Percentiles rank a stretch among this genome's conserved stretches.
Evolutionary conservation across 2,113 vertebrate genomes (phyloP).

Genomic region (Salvelinus alpinus): DNA sequence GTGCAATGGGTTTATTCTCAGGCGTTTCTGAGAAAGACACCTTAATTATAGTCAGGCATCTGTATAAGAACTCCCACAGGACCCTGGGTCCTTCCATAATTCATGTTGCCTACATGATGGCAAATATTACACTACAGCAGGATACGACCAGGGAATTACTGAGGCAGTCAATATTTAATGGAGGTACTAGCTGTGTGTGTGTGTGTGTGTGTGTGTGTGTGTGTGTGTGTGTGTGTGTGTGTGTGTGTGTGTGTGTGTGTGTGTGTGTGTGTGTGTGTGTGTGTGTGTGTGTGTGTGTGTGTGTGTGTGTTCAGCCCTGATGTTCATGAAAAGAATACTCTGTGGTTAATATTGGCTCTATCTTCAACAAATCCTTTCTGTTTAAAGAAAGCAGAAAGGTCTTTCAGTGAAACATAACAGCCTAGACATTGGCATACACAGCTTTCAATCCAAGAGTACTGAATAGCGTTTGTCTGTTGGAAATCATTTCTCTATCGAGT

Average conservation of each 20-base stretch:
- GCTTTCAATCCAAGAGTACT: neutral
- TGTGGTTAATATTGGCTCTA: neutral
- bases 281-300: neutral
- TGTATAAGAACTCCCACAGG: conserved; percentile 15
- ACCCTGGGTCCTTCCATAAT: conserved; percentile 35
- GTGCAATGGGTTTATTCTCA: neutral
- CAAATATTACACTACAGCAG: conserved; percentile 11
- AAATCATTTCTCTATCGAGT: neutral
- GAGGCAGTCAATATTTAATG: conserved; percentile 46
- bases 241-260: conserved; percentile 8
- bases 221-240: conserved; percentile 9
- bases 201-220: conserved; percentile 7
- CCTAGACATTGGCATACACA: no score
- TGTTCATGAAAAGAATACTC: neutral
- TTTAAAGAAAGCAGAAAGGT: no score
- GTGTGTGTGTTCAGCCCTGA: neutral
- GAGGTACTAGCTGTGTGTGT: conserved; percentile 4
- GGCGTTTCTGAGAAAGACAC: neutral
- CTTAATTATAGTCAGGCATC: conserved; percentile 9
- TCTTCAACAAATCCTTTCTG: neutral
- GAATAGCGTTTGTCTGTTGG: neutral
- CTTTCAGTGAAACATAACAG: no score
- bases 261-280: neutral
- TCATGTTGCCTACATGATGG: neutral
- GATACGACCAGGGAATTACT: conserved; percentile 24